Base-by-base conservation (phyloP, 2,113 vertebrate genomes). In the Sphyrna mokarran region DNA sequence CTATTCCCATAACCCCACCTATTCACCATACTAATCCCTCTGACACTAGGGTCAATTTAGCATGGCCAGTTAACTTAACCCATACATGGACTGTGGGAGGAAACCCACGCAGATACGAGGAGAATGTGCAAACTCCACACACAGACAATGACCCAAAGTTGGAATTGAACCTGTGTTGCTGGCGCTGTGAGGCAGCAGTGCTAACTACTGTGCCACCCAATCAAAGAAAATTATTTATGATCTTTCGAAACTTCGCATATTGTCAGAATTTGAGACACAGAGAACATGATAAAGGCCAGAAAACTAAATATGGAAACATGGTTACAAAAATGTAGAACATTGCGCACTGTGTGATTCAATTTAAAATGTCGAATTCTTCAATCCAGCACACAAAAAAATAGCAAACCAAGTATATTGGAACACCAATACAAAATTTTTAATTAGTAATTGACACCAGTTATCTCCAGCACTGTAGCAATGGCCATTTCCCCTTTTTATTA, bases 381-480 rank as follows among this genome's bases (percentile, higher is more conserved):
- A 63, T n/a, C 61, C 89, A 66, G 58, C 58, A 37, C 58, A 91
- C 20, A 91, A 66, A 66, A 66, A 66, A 61, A 3, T 23, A 61
- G 29, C 54, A 61, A 90, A n/a, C 5, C 58, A 91, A 91, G 61
- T 93, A 93, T 93, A 68, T 93, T 66, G 61, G 58, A 66, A 93
- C 89, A 93, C n/a, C 89, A 37, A 37, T 68, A 37, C 7, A 16
- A 68, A 61, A 93, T 93, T 66, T 66, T 8, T 93, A 93, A 93
- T 93, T 93, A 66, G 18, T 61, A 93, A 93, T 93, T 93, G 40
- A 68, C 58, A 40, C 16, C 80, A 83, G 80, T 83, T 83, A 83
- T 40, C 37, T 40, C 37, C 80, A 83, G 22, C 80, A 37, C 61
- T 68, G 87, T 20, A 37, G 89, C n/a, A 93, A 93, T 93, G 20